These are phyloP conservation scores for Perognathus longimembris DNA, from an alignment of 2,113 vertebrate genomes.

Conservation along the genomic window DNA sequence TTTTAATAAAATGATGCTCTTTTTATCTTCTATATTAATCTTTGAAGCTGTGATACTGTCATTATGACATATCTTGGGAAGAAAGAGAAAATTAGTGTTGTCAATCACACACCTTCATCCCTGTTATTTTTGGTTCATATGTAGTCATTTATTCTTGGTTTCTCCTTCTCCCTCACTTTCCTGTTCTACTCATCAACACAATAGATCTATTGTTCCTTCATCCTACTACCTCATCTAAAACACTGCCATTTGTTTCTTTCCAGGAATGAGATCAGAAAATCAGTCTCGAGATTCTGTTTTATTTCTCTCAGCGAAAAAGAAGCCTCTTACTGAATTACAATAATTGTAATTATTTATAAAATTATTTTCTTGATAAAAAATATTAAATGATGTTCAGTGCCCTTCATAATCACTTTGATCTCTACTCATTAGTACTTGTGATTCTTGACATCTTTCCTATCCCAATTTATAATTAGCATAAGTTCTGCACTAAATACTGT, in stretches of 20 bases:
- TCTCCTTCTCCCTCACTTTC: background rate
- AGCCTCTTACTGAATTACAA: background rate
- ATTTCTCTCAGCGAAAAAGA: background rate
- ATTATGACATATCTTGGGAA: background rate
- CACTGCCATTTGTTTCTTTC: background rate
- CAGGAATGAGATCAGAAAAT: background rate
- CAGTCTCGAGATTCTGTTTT: background rate
- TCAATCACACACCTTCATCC: background rate
- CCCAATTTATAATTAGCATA: background rate
- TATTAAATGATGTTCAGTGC: background rate
- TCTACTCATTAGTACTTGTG: background rate
- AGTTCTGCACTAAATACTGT: background rate
- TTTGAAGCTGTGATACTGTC: background rate
- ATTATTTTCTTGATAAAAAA: background rate
- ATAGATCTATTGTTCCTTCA: background rate
- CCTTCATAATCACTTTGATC: background rate
- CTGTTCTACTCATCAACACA: background rate
- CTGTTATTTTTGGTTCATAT: background rate
- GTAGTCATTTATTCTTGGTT: constrained; percentile 1
- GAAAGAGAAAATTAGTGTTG: background rate
- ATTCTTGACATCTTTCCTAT: background rate
- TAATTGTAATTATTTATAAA: no score
- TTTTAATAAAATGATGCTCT: background rate
- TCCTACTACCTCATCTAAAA: background rate
- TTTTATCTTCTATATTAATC: background rate